Conservation (phyloP, 92 coral and sea anemone species). For the Siderastrea radians region DNA sequence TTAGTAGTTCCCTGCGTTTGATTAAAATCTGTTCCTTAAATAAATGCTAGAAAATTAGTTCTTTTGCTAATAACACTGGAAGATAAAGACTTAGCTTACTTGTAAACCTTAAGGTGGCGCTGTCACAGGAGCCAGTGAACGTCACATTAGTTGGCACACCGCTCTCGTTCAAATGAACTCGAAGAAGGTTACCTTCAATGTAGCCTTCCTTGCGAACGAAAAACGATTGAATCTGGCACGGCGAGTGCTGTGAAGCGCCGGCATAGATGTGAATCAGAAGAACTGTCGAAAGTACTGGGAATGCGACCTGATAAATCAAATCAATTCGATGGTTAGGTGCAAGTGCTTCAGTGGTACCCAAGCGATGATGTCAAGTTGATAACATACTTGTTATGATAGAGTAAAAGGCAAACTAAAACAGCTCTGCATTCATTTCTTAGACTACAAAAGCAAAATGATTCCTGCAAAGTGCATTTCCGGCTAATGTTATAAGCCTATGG, state of each 20-base stretch:
- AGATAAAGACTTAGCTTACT: background rate
- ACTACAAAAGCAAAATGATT: too few species aligned
- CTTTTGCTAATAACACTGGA: background rate
- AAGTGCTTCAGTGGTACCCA: background rate
- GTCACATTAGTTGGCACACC: background rate
- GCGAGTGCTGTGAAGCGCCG: background rate
- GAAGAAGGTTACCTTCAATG: constrained; percentile 24
- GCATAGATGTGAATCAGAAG: background rate
- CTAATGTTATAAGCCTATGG: too few species aligned
- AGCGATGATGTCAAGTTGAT: background rate
- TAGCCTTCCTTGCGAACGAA: constrained; percentile 14
- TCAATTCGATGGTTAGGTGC: background rate
- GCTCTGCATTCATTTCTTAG: too few species aligned
- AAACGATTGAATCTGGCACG: constrained; percentile 19
- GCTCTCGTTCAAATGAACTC: constrained; percentile 4
- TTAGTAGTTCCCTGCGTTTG: too few species aligned
- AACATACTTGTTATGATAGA: background rate
- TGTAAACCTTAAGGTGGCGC: constrained; percentile 13
- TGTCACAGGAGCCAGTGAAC: constrained; percentile 15
- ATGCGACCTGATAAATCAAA: background rate
- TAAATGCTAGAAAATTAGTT: too few species aligned
- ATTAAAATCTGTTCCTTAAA: too few species aligned
- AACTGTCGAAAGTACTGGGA: background rate
- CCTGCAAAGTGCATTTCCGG: too few species aligned
- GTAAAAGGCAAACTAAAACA: too few species aligned